Evolutionary conservation across 2,113 vertebrate genomes (phyloP), one percentile per base, ranked within the genome.

Genomic region (Coptodon bakossiorum): DNA sequence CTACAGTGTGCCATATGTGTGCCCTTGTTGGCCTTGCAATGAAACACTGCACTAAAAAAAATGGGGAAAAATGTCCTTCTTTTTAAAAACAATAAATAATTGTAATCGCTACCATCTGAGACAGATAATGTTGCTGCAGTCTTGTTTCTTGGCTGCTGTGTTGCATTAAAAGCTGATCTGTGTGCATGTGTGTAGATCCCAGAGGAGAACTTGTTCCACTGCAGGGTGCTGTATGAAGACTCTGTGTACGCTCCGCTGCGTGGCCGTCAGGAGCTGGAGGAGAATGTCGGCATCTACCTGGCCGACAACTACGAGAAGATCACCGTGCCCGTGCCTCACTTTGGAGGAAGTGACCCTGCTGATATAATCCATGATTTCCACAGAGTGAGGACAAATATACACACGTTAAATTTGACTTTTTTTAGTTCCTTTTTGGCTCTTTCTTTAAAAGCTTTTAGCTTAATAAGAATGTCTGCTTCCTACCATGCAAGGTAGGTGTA

Each of bases 311-410:
- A 99, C 0, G 98, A 99, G 90, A 97, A 97, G 81, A 98, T 99
- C 96, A 98, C 96, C 0, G 96, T 99, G 81, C 98, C 98, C 0
- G 96, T 98, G 90, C 97, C 98, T 17, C 97, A 97, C 94, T 98
- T 99, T 22, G 97, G 97, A 7, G 97, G 97, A 6, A 97, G 97
- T 0, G 98, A 99, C 92, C 97, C 98, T 1, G 98, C 98, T 0
- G 97, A 98, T 81, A 99, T 99, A 81, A 98, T 99, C 94, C 98
- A 99, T 0, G 98, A 99, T 91, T 99, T 99, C 95, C 97, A 98
- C 93, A 94, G 95, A 94, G 98, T 99, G 94, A 97, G 97, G 27
- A 86, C 66, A 81, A 8, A 83, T 22, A 45, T 29, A 68, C 53
- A 82, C n/a, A 59, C 45, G 5, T 22, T 43, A 56, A 36, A 57